Evolutionary conservation across 2,888 invertebrate genomes (phyloP), one percentile per base, ranked within the genome.

Genomic region (Ectobius pallidus): DNA sequence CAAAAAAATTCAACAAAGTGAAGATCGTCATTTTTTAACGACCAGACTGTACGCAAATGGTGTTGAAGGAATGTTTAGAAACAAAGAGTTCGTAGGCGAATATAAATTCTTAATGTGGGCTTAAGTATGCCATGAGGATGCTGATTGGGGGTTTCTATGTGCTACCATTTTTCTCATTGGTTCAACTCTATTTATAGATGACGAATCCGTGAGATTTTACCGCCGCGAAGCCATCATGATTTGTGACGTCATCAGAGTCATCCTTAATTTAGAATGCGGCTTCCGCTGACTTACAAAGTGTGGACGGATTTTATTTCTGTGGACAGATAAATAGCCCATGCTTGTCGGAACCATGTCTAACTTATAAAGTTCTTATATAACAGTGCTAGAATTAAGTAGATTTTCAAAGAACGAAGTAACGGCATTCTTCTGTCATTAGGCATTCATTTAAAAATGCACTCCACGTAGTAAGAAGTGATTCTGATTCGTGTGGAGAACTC

Each of bases 31-130:
- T 58, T 16, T 16, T 58, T 58, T 58, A 14, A 30, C 16, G 25
- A 58, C 2, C 16, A 27, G 58, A 58, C 58, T 58, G 58, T 58
- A 58, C 58, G 32, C 58, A 30, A 58, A 30, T 52, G 52, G 52
- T 25, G 25, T 14, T 6, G 3, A 25, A 7, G 6, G 58, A 16
- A 58, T 58, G 14, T 58, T 58, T 52, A 52, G 22, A 52, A 52
- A 14, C 20, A 52, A 58, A 3, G 11, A 3, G 52, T 30, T 27
- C n/a, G 58, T 58, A 30, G 58, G 58, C 58, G 58, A 58, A n/a
- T 3, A 34, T 7, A n/a, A 27, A n/a, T n/a, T 58, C 58, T 30
- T 58, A 30, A 58, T 58, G 58, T 52, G 52, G 3, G 32, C 18
- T 3, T 58, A 52, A 58, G 27, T 30, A n/a, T 58, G 52, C 22